These are phyloP conservation scores for Melieria omissa DNA, from an alignment of 2,888 invertebrate genomes.

Conservation along the genomic window DNA sequence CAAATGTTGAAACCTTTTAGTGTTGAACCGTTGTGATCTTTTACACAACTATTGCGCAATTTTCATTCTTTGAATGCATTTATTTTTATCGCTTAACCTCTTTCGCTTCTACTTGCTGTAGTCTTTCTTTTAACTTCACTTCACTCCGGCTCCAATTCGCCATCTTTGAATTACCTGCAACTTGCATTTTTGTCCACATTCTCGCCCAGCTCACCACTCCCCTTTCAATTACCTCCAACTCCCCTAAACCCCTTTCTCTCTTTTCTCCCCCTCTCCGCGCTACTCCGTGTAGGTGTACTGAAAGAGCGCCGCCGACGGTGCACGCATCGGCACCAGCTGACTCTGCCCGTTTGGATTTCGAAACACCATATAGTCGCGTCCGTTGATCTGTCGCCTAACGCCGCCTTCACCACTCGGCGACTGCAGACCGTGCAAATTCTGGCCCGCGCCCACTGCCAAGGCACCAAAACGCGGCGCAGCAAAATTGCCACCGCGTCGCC, in stretches of 20 bases:
- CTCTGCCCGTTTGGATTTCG: conserved; percentile 72
- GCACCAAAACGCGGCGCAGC: conserved; percentile 36
- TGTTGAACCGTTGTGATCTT: no score
- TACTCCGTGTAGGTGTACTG: conserved; percentile 69
- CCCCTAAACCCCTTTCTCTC: background rate
- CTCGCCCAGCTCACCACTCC: background rate
- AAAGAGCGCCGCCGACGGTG: conserved; percentile 82
- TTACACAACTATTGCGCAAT: no score
- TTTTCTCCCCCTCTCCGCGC: background rate
- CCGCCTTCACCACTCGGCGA: conserved; percentile 49
- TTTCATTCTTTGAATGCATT: no score
- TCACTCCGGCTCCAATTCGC: no score
- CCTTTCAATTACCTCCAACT: no score
- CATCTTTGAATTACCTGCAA: background rate
- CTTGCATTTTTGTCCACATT: background rate
- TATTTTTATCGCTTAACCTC: background rate
- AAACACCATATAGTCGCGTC: conserved; percentile 80
- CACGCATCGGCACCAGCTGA: conserved; percentile 78
- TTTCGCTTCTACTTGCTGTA: background rate
- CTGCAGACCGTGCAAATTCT: conserved; percentile 43
- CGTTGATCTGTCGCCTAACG: conserved; percentile 75
- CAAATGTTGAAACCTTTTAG: no score
- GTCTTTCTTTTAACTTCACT: background rate
- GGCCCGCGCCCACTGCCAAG: conserved; percentile 41
- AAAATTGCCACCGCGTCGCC: conserved; percentile 43